Evolutionary conservation across 2,797 vertebrate species (phyloP).

Genomic region (Macroramphosus scolopax): DNA sequence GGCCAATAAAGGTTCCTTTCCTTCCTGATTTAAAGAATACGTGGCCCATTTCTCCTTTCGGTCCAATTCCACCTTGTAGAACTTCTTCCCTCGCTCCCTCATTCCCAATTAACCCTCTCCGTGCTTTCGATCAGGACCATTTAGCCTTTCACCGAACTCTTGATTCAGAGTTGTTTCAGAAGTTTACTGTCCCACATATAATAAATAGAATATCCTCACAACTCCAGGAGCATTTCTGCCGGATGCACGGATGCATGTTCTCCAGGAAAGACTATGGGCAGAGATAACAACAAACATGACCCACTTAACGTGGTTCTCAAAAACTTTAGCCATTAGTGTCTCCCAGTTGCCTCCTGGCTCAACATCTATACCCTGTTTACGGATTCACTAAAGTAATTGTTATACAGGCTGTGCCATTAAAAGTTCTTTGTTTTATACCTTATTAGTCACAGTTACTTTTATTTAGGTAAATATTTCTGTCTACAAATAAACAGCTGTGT

Average conservation of each 20-base stretch:
- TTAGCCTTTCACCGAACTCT: conserved; percentile 34
- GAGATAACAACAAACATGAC: conserved; percentile 46
- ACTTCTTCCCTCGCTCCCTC: conserved; percentile 4
- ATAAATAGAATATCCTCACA: too few relatives aligned
- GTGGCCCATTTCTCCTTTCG: conserved; percentile 26
- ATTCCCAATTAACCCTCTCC: conserved; percentile 18
- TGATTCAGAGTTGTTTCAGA: conserved; percentile 4
- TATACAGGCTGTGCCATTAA: neutral
- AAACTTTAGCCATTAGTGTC: conserved; percentile 45
- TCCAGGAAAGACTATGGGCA: conserved; percentile 2
- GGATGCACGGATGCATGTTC: neutral
- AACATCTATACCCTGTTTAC: conserved; percentile 1
- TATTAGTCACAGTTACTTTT: neutral
- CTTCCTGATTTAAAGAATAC: conserved; percentile 25
- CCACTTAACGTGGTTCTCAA: conserved; percentile 37
- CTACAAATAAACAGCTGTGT: too few relatives aligned
- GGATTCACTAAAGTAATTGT: conserved; percentile 25
- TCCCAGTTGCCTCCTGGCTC: neutral
- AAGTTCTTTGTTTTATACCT: conserved; percentile 1
- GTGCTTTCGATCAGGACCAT: conserved; percentile 15
- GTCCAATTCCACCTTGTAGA: conserved; percentile 11
- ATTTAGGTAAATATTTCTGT: too few relatives aligned
- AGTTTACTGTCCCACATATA: conserved; percentile 2
- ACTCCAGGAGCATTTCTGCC: neutral
- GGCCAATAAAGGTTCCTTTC: conserved; percentile 27